phyloP scores from a whole-genome alignment of 2,113 vertebrate genomes.

The Brienomyrus longianalis region DNA sequence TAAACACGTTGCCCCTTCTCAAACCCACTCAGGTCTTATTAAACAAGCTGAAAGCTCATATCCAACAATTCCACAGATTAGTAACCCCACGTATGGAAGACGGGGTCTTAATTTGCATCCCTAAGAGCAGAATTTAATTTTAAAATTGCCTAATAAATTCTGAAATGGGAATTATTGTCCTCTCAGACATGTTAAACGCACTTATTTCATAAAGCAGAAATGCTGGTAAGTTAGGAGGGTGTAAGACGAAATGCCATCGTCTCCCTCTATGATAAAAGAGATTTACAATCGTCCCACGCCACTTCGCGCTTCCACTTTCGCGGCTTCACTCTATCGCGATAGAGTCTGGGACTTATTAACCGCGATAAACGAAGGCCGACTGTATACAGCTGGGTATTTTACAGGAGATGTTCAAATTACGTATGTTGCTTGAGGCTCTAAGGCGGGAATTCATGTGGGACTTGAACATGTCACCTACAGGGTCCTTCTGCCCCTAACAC shows the following conservation, averaged over 20 bases:
- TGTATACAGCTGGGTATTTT: background rate
- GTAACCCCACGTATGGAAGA: background rate
- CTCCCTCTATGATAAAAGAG: background rate
- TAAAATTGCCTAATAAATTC: background rate
- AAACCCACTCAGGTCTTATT: background rate
- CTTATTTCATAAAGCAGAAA: background rate
- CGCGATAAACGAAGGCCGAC: no score
- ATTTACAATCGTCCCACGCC: background rate
- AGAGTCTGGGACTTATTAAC: no score
- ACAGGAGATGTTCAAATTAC: background rate
- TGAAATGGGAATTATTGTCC: background rate
- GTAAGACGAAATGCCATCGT: background rate
- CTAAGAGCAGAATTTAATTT: background rate
- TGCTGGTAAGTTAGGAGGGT: background rate
- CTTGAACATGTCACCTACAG: background rate
- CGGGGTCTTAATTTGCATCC: background rate
- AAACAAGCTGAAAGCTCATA: background rate
- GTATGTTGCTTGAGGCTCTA: background rate
- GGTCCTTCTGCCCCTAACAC: background rate
- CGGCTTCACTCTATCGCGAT: no score
- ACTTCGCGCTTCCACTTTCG: no score
- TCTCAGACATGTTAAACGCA: background rate
- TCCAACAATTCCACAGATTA: background rate
- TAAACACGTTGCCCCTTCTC: background rate
- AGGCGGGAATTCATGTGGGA: background rate